A percentile compares a stretch with the other conserved stretches of the same genome.
Evolutionary conservation across 1,140 invertebrate genomes (phyloP).

Genomic region (Panagrolaimus sp.): DNA sequence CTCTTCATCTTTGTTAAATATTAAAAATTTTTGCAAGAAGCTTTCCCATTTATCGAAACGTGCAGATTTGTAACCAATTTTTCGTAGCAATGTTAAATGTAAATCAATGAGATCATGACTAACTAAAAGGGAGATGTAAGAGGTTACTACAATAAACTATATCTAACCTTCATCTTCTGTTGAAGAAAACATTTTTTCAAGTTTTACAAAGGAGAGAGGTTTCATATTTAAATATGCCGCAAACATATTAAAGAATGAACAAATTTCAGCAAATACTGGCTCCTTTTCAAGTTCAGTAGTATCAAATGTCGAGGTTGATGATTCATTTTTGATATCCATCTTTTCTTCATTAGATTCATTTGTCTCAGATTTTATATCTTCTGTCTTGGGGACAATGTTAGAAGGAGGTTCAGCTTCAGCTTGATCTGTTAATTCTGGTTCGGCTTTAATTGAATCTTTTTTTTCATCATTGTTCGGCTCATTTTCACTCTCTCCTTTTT

Average conservation of each 20-base stretch:
- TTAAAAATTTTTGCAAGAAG: conserved; percentile 38
- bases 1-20: conserved; percentile 23
- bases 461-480: not conserved
- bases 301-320: conserved; percentile 13
- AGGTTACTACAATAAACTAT: not conserved
- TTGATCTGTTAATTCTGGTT: not conserved
- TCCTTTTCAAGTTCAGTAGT: conserved; percentile 29
- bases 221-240: conserved; percentile 35
- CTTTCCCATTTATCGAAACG: conserved; percentile 36
- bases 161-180: conserved; percentile 36
- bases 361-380: not conserved
- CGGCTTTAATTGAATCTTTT: conserved; percentile 15
- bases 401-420: not conserved
- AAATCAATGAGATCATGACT: conserved; percentile 41
- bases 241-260: conserved; percentile 45
- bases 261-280: conserved; percentile 42
- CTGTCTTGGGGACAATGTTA: not conserved
- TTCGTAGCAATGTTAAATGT: conserved; percentile 37
- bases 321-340: not conserved
- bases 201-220: conserved; percentile 30
- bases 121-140: conserved; percentile 25
- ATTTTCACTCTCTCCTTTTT: conserved; percentile 17
- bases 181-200: conserved; percentile 38
- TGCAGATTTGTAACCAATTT: conserved; percentile 40
- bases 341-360: not conserved